Base-by-base conservation (phyloP, 2,888 invertebrate species). In the Sabatieria punctata region DNA sequence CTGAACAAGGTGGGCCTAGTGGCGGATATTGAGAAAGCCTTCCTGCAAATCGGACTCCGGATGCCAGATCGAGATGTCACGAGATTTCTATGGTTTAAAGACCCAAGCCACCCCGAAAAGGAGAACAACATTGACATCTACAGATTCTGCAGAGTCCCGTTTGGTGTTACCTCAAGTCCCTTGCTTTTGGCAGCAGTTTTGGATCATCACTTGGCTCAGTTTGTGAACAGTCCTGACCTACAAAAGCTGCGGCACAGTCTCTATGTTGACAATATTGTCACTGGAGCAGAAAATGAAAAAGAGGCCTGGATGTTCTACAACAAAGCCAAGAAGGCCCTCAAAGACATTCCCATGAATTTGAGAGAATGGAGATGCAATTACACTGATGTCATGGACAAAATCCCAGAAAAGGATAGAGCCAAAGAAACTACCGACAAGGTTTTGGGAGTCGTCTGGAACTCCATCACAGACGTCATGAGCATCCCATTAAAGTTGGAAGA, bases 201-300 rank as follows among this genome's bases (percentile, higher is more conserved):
- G 1, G 24, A 22, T 22, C 35, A 36, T 15, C 51, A 51, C 37
- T 33, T 50, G 33, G 21, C 40, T 15, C 26, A 48, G 2, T 39
- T 41, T 2, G 30, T 23, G 25, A 21, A 24, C 18, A 18, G 23
- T 1, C 19, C 35, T 18, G 49, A 47, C 15, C 19, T 38, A 2
- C 40, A 46, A 23, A 22, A 46, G 22, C 37, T 18, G 4, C 21
- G 25, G 22, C 48, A 51, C 25, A n/a, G 44, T 19, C 2, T 41
- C 6, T 51, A 51, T 21, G 51, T 51, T 22, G 51, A 51, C 24
- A 51, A 51, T 13, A 24, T 48, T 4, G 15, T 41, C 3, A 13
- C 47, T 11, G 23, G 21, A 21, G 38, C 39, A 2, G 15, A 37
- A 13, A 4, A 35, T 1, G n/a, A 19, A 13, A 30, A 43, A 11